phyloP scores from a whole-genome alignment of 1,140 invertebrate genomes.

The Drosophila orena region DNA sequence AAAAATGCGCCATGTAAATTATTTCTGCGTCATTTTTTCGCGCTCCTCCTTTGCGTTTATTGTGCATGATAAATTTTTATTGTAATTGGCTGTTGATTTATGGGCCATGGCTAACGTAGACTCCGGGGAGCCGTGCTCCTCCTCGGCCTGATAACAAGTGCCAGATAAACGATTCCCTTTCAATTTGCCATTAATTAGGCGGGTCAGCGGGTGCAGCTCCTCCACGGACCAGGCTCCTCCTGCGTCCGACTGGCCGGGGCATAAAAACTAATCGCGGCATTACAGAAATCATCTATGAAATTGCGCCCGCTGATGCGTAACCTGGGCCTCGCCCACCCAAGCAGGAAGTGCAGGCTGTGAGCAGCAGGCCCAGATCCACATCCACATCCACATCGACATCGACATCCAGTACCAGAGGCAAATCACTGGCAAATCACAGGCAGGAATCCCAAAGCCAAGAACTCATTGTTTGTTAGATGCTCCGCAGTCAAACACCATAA shows the following conservation, averaged over 20 bases:
- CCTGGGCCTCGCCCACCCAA: conserved; percentile 46
- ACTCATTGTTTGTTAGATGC: conserved; percentile 56
- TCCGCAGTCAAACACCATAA: conserved; percentile 68
- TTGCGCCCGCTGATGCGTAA: conserved; percentile 68
- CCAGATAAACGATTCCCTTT: conserved; percentile 65
- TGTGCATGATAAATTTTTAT: conserved; percentile 82
- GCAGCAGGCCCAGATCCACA: conserved; percentile 1
- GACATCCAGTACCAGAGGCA: background rate
- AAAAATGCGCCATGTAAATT: conserved; percentile 81
- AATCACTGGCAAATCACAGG: conserved; percentile 9
- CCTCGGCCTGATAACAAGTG: conserved; percentile 41
- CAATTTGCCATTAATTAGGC: conserved; percentile 56
- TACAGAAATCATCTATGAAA: conserved; percentile 69
- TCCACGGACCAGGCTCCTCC: background rate
- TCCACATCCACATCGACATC: background rate
- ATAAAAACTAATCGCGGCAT: conserved; percentile 74
- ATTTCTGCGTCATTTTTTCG: conserved; percentile 64
- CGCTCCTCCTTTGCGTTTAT: conserved; percentile 48
- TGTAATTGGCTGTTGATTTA: conserved; percentile 82
- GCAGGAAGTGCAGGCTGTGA: conserved; percentile 55
- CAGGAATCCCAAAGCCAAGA: conserved; percentile 4
- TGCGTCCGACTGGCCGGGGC: conserved; percentile 46
- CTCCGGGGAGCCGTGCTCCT: conserved; percentile 15
- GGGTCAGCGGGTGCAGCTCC: conserved; percentile 2
- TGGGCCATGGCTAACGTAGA: conserved; percentile 43